Evolutionary conservation across 2,797 vertebrate species (phyloP).

Genomic region (Neostethus bicornis): DNA sequence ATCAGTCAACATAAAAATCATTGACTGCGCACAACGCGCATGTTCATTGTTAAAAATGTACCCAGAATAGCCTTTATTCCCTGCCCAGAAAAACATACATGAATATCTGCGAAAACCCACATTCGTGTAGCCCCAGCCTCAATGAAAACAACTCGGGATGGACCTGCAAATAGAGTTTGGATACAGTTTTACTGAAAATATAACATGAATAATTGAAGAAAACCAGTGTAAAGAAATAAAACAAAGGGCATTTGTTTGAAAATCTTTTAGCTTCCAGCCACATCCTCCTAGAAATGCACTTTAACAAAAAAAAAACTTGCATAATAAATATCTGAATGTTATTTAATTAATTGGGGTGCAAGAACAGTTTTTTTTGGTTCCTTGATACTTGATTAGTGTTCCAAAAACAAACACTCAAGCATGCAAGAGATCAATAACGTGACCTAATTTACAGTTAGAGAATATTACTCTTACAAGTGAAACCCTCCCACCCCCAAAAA

Average conservation of each 20-base stretch:
- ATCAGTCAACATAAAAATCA: constrained; percentile 77
- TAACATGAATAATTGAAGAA: constrained; percentile 27
- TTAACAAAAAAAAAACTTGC: constrained; percentile 36
- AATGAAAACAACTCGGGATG: constrained; percentile 59
- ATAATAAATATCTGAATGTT: constrained; percentile 18
- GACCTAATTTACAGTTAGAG: constrained; percentile 59
- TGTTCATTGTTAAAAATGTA: constrained; percentile 73
- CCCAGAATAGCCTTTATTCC: constrained; percentile 52
- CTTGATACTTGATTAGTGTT: constrained; percentile 34
- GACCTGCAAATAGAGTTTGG: constrained; percentile 51
- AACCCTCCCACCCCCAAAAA: constrained; percentile 32
- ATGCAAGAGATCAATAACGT: constrained; percentile 52
- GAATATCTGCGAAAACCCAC: constrained; percentile 48
- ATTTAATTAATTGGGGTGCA: constrained; percentile 31
- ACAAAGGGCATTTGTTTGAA: constrained; percentile 20
- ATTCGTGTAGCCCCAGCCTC: constrained; percentile 49
- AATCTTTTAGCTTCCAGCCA: constrained; percentile 30
- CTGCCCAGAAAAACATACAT: constrained; percentile 25
- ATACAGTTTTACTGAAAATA: constrained; percentile 27
- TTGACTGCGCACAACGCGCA: constrained; percentile 59
- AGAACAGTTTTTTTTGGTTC: constrained; percentile 29
- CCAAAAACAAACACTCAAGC: constrained; percentile 49
- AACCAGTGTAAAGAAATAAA: constrained; percentile 31
- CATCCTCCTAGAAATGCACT: constrained; percentile 23
- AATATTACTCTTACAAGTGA: constrained; percentile 50